These are phyloP conservation scores for Mycteria americana DNA, from an alignment of 2,797 vertebrate species.

Conservation along the genomic window DNA sequence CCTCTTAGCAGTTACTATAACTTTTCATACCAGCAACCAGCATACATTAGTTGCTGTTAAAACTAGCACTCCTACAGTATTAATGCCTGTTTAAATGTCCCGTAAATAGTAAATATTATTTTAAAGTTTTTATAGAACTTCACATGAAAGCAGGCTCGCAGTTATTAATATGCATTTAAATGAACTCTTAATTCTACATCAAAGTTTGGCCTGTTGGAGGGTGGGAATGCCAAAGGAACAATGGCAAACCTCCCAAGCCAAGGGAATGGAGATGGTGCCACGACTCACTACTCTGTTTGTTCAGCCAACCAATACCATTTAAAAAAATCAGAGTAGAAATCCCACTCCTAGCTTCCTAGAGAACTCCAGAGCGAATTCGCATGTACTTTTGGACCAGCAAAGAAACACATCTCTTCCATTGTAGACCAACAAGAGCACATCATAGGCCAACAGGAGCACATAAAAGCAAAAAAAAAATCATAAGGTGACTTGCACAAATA, in stretches of 20 bases:
- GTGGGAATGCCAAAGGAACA: not conserved
- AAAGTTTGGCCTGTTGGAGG: not conserved
- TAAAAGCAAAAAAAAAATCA: not conserved
- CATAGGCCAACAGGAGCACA: not conserved
- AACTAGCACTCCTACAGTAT: not conserved
- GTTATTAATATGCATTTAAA: not conserved
- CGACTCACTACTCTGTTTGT: not conserved
- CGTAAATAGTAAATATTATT: not conserved
- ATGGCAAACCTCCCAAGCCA: not conserved
- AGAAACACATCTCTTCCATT: not conserved
- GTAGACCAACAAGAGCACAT: not conserved
- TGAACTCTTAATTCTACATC: not conserved
- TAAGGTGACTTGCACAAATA: not conserved
- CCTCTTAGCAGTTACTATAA: not conserved
- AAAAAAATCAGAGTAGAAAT: not conserved
- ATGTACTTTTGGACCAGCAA: not conserved
- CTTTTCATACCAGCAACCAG: slow-evolving; percentile 14
- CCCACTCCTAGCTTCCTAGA: not conserved
- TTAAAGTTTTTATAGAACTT: not conserved
- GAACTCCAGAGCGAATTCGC: not conserved
- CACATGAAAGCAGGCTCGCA: not conserved
- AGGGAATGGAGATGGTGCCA: not conserved
- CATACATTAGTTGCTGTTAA: not conserved
- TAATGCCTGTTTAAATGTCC: not conserved
- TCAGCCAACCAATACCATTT: not conserved